Conservation (phyloP, 2,888 invertebrate genomes). For the Notocelia uddmanniana region DNA sequence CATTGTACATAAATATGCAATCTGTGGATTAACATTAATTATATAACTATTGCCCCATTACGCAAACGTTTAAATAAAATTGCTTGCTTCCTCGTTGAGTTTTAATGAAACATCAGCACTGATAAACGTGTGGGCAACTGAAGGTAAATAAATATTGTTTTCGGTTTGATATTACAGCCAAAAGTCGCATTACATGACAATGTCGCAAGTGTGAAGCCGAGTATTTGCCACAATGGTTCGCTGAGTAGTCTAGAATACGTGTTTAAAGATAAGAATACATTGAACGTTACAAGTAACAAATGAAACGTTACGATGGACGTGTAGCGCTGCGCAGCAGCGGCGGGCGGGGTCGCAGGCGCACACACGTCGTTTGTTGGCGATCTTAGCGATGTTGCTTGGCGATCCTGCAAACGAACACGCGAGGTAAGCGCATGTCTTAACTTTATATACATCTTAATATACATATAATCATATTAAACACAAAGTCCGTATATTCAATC, state of each 20-base stretch:
- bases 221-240: conserved; percentile 38
- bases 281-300: conserved; percentile 63
- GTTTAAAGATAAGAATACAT: conserved; percentile 44
- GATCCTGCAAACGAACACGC: conserved; percentile 62
- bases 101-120: neutral
- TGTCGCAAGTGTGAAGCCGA: conserved; percentile 45
- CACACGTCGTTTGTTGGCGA: conserved; percentile 62
- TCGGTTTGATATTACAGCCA: conserved; percentile 52
- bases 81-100: neutral
- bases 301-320: conserved; percentile 54
- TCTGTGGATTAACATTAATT: conserved; percentile 31
- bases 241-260: conserved; percentile 31
- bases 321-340: conserved; percentile 60
- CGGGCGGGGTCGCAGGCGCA: conserved; percentile 73
- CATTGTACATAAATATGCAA: conserved; percentile 32
- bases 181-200: conserved; percentile 34
- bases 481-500: neutral
- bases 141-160: conserved; percentile 40
- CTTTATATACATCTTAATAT: neutral
- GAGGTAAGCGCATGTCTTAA: conserved; percentile 16
- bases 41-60: conserved; percentile 33
- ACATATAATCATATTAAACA: neutral
- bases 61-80: conserved; percentile 9
- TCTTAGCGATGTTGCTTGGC: conserved; percentile 63
- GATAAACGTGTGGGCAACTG: conserved; percentile 8